phyloP scores from a whole-genome alignment of 1,140 invertebrate species.

The Heliconius melpomene region DNA sequence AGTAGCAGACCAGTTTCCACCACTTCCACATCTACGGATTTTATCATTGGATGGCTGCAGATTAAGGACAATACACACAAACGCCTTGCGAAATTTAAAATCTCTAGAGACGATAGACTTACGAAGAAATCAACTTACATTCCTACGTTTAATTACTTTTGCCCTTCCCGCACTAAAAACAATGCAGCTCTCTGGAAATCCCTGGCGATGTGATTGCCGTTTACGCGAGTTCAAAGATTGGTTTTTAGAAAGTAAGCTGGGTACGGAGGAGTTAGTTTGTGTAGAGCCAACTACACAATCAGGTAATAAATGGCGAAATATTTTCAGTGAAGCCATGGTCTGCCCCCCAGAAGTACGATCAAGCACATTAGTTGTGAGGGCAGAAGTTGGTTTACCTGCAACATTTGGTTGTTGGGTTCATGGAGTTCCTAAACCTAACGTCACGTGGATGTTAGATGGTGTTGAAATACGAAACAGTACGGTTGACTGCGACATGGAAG shows the following conservation, averaged over 20 bases:
- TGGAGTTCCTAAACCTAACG: constrained; percentile 91
- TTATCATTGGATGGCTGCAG: constrained; percentile 90
- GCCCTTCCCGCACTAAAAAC: constrained; percentile 85
- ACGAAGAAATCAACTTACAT: constrained; percentile 76
- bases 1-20: constrained; percentile 86
- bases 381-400: constrained; percentile 69
- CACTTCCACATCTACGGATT: constrained; percentile 86
- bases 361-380: constrained; percentile 72
- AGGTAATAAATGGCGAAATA: constrained; percentile 71
- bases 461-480: constrained; percentile 70
- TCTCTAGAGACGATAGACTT: constrained; percentile 76
- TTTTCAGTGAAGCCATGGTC: constrained; percentile 70
- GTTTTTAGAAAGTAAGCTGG: constrained; percentile 85
- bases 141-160: constrained; percentile 74
- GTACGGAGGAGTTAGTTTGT: constrained; percentile 72
- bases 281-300: constrained; percentile 69
- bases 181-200: constrained; percentile 90
- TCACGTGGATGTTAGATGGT: constrained; percentile 92
- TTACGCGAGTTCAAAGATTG: constrained; percentile 90
- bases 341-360: constrained; percentile 74
- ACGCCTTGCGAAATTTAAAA: constrained; percentile 82
- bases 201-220: constrained; percentile 94
- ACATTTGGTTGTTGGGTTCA: constrained; percentile 90
- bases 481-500: constrained; percentile 74
- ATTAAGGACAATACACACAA: constrained; percentile 85